These are phyloP conservation scores for Drosophila nigromelanica DNA, from an alignment of 1,140 invertebrate genomes.

Conservation along the genomic window DNA sequence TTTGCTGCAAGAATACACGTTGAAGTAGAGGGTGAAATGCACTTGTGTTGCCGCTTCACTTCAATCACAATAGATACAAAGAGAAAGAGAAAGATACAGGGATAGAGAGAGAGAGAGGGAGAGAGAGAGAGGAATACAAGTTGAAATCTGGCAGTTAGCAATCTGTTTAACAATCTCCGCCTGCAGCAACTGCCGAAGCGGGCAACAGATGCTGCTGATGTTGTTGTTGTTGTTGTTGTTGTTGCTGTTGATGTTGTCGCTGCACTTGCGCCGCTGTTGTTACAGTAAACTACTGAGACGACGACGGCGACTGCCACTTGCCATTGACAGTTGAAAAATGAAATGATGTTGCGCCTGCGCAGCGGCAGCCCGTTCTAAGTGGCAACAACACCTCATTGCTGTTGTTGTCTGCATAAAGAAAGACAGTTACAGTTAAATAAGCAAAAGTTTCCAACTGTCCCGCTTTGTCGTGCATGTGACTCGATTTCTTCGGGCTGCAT, in stretches of 20 bases:
- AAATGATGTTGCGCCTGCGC: constrained; percentile 44
- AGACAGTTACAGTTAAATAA: constrained; percentile 67
- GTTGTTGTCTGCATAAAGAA: constrained; percentile 41
- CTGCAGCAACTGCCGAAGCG: constrained; percentile 14
- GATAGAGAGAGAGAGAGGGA: background rate
- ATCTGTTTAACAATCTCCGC: constrained; percentile 56
- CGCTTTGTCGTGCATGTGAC: constrained; percentile 35
- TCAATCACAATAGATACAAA: constrained; percentile 36
- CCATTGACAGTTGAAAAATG: constrained; percentile 39
- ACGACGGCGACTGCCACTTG: constrained; percentile 13
- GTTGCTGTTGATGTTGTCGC: constrained; percentile 19
- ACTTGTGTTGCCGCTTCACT: constrained; percentile 64
- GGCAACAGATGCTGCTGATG: constrained; percentile 14
- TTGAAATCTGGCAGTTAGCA: constrained; percentile 26
- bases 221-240: constrained; percentile 18
- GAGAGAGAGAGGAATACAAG: background rate
- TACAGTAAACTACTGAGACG: constrained; percentile 44
- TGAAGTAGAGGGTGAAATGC: constrained; percentile 72
- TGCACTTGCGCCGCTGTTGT: constrained; percentile 48
- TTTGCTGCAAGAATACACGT: constrained; percentile 68
- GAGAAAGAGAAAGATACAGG: background rate
- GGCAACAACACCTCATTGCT: constrained; percentile 11
- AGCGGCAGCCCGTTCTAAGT: constrained; percentile 38
- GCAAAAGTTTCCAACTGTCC: constrained; percentile 63
- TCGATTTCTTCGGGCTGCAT: constrained; percentile 36